Base-by-base conservation (phyloP, 2,797 vertebrate genomes). In the Heliangelus exortis region DNA sequence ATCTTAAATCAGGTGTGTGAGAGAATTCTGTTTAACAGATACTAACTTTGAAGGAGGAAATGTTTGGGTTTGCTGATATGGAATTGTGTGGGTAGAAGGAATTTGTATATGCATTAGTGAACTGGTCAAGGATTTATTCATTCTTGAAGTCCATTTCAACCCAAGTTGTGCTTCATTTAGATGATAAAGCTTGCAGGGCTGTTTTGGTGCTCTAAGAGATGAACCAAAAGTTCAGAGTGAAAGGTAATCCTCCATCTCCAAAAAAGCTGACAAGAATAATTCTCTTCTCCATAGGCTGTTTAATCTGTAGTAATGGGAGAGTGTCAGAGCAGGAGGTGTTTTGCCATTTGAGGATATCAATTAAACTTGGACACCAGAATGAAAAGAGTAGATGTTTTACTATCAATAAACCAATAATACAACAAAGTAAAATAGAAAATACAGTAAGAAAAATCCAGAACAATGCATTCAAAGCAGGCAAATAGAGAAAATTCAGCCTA, bases 321-420 rank as follows among this genome's bases (percentile, higher is more conserved):
- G 5, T 2, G 4, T 48, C 8, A 26, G 7, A 2, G 2, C 39
- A 41, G 39, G 39, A 39, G 13, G 6, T 14, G 12, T 41, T 14
- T 41, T 41, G 39, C 39, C 39, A 41, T 41, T 41, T 41, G 39
- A 41, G 39, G 39, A 41, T 41, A 41, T 14, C 39, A 41, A 41
- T 41, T 41, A 41, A 41, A 41, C 39, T 14, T 41, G 39, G 13
- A 41, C 39, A 41, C 39, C 39, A 41, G 39, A 39, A 39, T 36
- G 39, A 39, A 13, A 39, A 39, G 39, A 12, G 39, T 12, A 39
- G 39, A 39, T 12, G 39, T 39, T 39, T 39, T 39, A 39, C 39
- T 39, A 39, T 39, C 39, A 39, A 39, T 39, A 39, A 39, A 39
- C 39, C 39, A 39, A 39, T 39, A 39, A 39, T 12, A 12, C 39